These are phyloP conservation scores for Gandaritis pyraliata DNA, from an alignment of 2,888 invertebrate species.

Conservation along the genomic window DNA sequence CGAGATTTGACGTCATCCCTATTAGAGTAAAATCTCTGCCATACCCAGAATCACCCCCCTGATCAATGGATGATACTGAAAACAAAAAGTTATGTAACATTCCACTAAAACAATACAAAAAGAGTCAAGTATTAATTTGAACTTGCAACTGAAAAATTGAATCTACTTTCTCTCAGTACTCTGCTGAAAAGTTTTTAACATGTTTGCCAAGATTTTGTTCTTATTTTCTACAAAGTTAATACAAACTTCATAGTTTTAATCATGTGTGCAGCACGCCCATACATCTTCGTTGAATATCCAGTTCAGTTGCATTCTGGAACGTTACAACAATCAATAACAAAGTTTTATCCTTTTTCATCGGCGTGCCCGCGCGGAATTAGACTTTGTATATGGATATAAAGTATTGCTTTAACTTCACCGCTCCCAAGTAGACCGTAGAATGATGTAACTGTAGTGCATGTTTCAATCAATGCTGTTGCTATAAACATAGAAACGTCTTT, in stretches of 20 bases:
- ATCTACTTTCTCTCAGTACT: neutral
- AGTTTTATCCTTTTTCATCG: slow-evolving; percentile 58
- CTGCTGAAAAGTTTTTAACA: neutral
- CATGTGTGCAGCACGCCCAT: slow-evolving; percentile 32
- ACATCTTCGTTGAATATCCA: slow-evolving; percentile 45
- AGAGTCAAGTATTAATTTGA: too few relatives aligned
- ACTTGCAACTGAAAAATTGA: too few relatives aligned
- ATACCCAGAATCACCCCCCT: too few relatives aligned
- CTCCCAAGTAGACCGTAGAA: slow-evolving; percentile 45
- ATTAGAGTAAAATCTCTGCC: too few relatives aligned
- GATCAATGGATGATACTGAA: too few relatives aligned
- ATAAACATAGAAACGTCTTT: neutral
- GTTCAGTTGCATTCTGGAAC: slow-evolving; percentile 48
- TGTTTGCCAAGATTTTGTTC: slow-evolving; percentile 1
- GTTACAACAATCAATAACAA: slow-evolving; percentile 65
- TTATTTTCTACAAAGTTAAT: slow-evolving; percentile 19
- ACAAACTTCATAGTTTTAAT: slow-evolving; percentile 31
- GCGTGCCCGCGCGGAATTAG: slow-evolving; percentile 55
- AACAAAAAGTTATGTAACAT: too few relatives aligned
- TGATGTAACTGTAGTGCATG: slow-evolving; percentile 11
- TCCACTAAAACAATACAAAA: too few relatives aligned
- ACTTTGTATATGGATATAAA: slow-evolving; percentile 59
- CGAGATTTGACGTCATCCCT: too few relatives aligned
- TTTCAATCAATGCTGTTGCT: slow-evolving; percentile 7
- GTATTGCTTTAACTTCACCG: slow-evolving; percentile 55